A percentile compares a stretch with the other conserved stretches of the same genome.
These are phyloP conservation scores for Salminus brasiliensis DNA, from an alignment of 2,113 vertebrate species.

Conservation along the genomic window DNA sequence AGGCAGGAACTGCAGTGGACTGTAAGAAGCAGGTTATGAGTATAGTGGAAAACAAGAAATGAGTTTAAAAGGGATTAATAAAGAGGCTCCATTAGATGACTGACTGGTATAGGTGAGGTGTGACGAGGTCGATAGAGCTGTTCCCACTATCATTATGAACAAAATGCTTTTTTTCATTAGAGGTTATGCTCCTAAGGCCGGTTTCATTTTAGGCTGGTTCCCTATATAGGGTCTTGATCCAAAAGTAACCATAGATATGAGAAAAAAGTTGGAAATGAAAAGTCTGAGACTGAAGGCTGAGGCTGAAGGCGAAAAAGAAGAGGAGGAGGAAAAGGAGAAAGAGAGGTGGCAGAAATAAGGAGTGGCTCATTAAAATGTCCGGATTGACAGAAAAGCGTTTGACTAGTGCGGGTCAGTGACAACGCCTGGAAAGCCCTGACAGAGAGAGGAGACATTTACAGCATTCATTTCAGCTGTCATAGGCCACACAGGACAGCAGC, in stretches of 20 bases:
- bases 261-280: background rate
- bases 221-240: background rate
- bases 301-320: background rate
- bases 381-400: conserved; percentile 60
- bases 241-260: background rate
- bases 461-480: conserved; percentile 39
- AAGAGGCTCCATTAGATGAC: background rate
- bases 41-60: background rate
- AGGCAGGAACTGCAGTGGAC: background rate
- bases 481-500: conserved; percentile 40
- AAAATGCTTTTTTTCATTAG: background rate
- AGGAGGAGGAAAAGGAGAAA: conserved; percentile 1
- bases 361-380: conserved; percentile 70
- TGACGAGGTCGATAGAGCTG: background rate
- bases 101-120: background rate
- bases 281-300: background rate
- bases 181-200: too few species aligned
- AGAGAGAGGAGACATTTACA: conserved; percentile 45
- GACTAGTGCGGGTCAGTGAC: conserved; percentile 61
- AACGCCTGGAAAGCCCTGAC: conserved; percentile 36
- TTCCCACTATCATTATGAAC: background rate
- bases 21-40: background rate
- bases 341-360: conserved; percentile 19
- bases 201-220: too few species aligned
- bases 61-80: background rate